These are phyloP conservation scores for Eretmocerus hayati DNA, from an alignment of 2,888 invertebrate species.

Conservation along the genomic window DNA sequence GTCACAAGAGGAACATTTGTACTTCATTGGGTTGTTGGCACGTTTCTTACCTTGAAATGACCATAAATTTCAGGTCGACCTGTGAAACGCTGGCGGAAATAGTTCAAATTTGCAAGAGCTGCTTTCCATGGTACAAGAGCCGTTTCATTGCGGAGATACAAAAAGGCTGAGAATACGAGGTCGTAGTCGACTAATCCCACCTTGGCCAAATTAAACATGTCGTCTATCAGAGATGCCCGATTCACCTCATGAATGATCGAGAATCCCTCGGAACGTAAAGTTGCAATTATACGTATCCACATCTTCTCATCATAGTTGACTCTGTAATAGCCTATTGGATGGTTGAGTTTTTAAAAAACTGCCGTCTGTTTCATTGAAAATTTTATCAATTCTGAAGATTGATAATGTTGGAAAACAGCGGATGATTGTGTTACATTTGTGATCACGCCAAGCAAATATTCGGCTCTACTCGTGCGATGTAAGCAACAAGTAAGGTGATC, in stretches of 20 bases:
- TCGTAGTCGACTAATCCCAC: slow-evolving; percentile 60
- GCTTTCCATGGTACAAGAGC: slow-evolving; percentile 51
- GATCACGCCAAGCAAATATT: too few relatives aligned
- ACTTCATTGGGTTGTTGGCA: too few relatives aligned
- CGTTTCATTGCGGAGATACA: slow-evolving; percentile 48
- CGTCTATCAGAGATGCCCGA: slow-evolving; percentile 53
- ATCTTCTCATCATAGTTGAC: slow-evolving; percentile 54
- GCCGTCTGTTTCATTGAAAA: too few relatives aligned
- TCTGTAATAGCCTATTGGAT: slow-evolving; percentile 55
- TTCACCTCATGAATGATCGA: slow-evolving; percentile 46
- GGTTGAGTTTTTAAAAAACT: too few relatives aligned
- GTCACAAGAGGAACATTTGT: too few relatives aligned
- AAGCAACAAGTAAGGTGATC: too few relatives aligned
- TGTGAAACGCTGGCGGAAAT: slow-evolving; percentile 27
- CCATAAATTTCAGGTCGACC: slow-evolving; percentile 34
- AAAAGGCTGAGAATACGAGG: slow-evolving; percentile 52
- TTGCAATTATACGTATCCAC: slow-evolving; percentile 51
- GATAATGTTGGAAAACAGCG: too few relatives aligned
- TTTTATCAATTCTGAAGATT: too few relatives aligned
- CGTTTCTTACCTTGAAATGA: slow-evolving; percentile 31
- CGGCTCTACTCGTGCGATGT: too few relatives aligned
- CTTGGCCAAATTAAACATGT: slow-evolving; percentile 43
- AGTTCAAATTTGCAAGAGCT: slow-evolving; percentile 32
- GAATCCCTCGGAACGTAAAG: slow-evolving; percentile 44
- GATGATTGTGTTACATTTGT: too few relatives aligned